Conservation (phyloP, 2,888 invertebrate genomes). For the Caenorhabditis sp. region DNA sequence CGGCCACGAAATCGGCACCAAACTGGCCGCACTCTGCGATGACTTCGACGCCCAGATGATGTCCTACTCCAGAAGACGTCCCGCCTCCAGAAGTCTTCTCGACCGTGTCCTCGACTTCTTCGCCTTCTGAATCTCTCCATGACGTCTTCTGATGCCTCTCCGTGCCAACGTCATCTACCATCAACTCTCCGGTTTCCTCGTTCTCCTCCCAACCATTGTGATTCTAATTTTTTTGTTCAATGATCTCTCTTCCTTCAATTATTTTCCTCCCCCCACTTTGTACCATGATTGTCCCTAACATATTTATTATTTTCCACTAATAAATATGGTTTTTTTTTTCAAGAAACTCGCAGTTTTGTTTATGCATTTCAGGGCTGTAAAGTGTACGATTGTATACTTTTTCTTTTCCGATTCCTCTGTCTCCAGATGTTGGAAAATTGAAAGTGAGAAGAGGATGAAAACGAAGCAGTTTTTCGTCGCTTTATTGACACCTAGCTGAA, state of each 20-base stretch:
- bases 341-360: slow-evolving; percentile 7
- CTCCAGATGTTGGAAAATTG: slow-evolving; percentile 30
- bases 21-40: slow-evolving; percentile 49
- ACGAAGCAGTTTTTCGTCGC: not conserved
- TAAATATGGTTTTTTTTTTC: slow-evolving; percentile 62
- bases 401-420: slow-evolving; percentile 8
- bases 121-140: slow-evolving; percentile 29
- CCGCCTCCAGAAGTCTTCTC: slow-evolving; percentile 38
- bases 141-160: not conserved
- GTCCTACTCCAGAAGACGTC: slow-evolving; percentile 18
- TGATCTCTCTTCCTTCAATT: slow-evolving; percentile 30
- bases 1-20: slow-evolving; percentile 38
- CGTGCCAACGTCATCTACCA: not conserved
- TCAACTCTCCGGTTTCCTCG: slow-evolving; percentile 13
- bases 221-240: slow-evolving; percentile 6
- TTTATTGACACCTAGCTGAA: no score
- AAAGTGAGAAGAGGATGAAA: not conserved
- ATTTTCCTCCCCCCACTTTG: slow-evolving; percentile 12
- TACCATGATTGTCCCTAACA: slow-evolving; percentile 35
- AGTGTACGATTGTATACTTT: slow-evolving; percentile 41
- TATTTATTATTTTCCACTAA: slow-evolving; percentile 46
- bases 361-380: slow-evolving; percentile 2
- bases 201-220: slow-evolving; percentile 2
- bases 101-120: slow-evolving; percentile 46
- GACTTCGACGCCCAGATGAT: slow-evolving; percentile 57